Conservation (phyloP, 2,113 vertebrate genomes). For the Corythornis madagascariensis region DNA sequence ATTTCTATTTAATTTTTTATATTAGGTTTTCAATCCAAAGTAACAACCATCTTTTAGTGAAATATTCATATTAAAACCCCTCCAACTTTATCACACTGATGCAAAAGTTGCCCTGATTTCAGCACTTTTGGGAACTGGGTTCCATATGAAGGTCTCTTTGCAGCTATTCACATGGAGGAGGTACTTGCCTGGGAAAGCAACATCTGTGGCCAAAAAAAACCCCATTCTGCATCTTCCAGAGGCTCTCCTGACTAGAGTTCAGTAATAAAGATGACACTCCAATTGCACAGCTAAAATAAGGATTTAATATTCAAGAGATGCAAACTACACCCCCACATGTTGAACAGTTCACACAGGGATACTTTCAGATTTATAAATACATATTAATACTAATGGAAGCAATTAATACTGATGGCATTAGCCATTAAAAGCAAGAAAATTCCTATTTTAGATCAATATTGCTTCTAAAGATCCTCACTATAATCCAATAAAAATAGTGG, state of each 20-base stretch:
- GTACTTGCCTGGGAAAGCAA: background rate
- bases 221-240: background rate
- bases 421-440: background rate
- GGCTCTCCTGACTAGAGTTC: background rate
- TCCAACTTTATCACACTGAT: background rate
- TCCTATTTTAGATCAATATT: background rate
- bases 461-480: background rate
- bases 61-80: background rate
- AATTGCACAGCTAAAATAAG: background rate
- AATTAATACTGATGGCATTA: no score
- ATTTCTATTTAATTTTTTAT: no score
- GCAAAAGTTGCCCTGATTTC: background rate
- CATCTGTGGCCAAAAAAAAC: background rate
- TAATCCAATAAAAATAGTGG: background rate
- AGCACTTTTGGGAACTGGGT: background rate
- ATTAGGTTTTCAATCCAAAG: background rate
- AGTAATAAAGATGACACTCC: background rate
- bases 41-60: background rate
- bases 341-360: background rate
- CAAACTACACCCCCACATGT: background rate
- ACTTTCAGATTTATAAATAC: background rate
- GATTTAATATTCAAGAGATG: background rate
- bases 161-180: rapidly evolving
- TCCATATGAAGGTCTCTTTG: background rate
- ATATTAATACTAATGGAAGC: background rate